A percentile compares a stretch with the other conserved stretches of the same genome.
Evolutionary conservation across 2,113 vertebrate species (phyloP).

Genomic region (Upupa epops): DNA sequence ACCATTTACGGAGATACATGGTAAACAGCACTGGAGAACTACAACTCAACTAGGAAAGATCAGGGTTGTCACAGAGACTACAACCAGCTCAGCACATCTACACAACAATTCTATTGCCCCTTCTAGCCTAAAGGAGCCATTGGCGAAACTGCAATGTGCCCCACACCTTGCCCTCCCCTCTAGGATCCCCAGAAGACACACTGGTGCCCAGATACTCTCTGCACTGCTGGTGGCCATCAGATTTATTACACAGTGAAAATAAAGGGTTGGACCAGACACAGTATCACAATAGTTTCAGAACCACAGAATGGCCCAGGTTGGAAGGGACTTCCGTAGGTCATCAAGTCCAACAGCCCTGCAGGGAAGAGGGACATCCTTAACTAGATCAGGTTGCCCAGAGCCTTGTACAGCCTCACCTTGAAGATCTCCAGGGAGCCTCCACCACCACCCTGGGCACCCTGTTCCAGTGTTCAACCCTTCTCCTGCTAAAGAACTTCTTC

Average conservation of each 20-base stretch:
- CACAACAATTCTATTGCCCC: neutral
- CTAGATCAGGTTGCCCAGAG: too few species aligned
- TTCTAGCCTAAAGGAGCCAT: neutral
- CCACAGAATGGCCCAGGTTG: too few species aligned
- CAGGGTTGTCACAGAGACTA: neutral
- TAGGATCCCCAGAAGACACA: neutral
- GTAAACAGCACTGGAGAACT: neutral
- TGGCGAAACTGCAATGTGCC: neutral
- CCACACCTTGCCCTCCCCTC: too few species aligned
- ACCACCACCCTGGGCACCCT: too few species aligned
- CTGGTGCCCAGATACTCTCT: fast-evolving
- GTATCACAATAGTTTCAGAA: neutral
- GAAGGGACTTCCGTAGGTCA: too few species aligned
- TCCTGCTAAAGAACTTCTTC: too few species aligned
- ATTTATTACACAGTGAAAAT: neutral
- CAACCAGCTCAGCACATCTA: neutral
- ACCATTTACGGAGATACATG: neutral
- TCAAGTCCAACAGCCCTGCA: too few species aligned
- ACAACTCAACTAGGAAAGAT: neutral
- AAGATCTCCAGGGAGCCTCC: too few species aligned
- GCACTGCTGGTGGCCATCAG: neutral
- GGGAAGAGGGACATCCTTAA: too few species aligned
- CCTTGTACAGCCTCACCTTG: too few species aligned
- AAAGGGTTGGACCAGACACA: neutral
- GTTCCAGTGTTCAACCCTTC: too few species aligned